A percentile compares a stretch with the other conserved stretches of the same genome.
Conservation (phyloP, 2,113 vertebrate species). For the Pao palembangensis region DNA sequence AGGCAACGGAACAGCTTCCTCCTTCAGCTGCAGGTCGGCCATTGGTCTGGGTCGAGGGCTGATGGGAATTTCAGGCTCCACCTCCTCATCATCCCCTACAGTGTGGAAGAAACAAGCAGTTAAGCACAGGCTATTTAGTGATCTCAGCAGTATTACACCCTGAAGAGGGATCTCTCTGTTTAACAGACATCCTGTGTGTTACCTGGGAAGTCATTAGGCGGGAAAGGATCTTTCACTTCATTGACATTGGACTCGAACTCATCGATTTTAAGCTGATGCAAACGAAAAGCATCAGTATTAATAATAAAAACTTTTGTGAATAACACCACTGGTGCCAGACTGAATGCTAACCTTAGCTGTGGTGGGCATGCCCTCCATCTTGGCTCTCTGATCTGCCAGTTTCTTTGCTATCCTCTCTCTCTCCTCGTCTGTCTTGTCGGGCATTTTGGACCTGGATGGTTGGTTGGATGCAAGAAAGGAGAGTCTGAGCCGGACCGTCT, state of each 20-base stretch:
- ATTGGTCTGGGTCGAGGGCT: conserved; percentile 92
- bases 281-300: background rate
- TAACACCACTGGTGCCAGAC: conserved; percentile 4
- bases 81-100: conserved; percentile 93
- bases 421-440: conserved; percentile 91
- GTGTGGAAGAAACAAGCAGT: background rate
- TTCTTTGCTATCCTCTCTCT: conserved; percentile 84
- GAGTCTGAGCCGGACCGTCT: background rate
- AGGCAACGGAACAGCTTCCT: conserved; percentile 94
- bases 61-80: conserved; percentile 89
- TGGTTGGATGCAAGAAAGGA: background rate
- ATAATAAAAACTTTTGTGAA: background rate
- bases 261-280: conserved; percentile 88
- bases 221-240: conserved; percentile 97
- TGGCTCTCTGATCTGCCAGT: conserved; percentile 87
- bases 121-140: conserved; percentile 38
- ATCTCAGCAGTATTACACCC: conserved; percentile 12
- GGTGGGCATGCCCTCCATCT: conserved; percentile 89
- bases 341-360: conserved; percentile 84
- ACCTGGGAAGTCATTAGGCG: conserved; percentile 97
- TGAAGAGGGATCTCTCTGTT: background rate
- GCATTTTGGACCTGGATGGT: conserved; percentile 75
- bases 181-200: conserved; percentile 10
- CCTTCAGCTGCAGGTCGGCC: conserved; percentile 94
- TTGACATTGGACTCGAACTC: conserved; percentile 98